A percentile compares a stretch with the other conserved stretches of the same genome.
phyloP scores from a whole-genome alignment of 2,113 vertebrate species.

The Channa maculata region DNA sequence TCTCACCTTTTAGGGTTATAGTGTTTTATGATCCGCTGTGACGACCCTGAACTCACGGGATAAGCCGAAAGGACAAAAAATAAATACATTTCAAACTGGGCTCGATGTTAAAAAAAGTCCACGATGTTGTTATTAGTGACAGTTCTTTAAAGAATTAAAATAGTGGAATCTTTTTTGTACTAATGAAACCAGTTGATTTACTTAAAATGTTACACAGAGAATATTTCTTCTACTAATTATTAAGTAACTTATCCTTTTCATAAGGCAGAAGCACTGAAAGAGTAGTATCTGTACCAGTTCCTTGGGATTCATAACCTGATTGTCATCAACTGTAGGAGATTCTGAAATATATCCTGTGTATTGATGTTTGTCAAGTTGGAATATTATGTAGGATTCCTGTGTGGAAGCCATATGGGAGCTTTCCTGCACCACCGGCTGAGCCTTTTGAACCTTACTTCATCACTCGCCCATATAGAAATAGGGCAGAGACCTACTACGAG shows the following conservation, averaged over 20 bases:
- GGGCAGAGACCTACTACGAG: slow-evolving; percentile 34
- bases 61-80: too few relatives aligned
- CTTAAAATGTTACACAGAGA: too few relatives aligned
- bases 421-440: too few relatives aligned
- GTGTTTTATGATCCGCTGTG: neutral
- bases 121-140: too few relatives aligned
- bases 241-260: too few relatives aligned
- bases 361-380: slow-evolving; percentile 5
- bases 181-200: too few relatives aligned
- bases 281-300: neutral
- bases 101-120: neutral
- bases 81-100: neutral
- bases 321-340: too few relatives aligned
- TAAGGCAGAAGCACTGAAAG: neutral
- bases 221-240: too few relatives aligned
- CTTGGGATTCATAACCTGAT: too few relatives aligned
- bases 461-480: slow-evolving; percentile 39
- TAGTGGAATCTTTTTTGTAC: too few relatives aligned
- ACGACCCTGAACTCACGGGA: too few relatives aligned
- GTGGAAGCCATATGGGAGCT: too few relatives aligned
- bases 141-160: neutral
- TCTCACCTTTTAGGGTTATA: slow-evolving; percentile 61
- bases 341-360: neutral
- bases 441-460: neutral
- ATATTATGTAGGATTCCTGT: slow-evolving; percentile 19